phyloP scores from a whole-genome alignment of 2,797 vertebrate genomes.

The Eupleurogrammus muticus region DNA sequence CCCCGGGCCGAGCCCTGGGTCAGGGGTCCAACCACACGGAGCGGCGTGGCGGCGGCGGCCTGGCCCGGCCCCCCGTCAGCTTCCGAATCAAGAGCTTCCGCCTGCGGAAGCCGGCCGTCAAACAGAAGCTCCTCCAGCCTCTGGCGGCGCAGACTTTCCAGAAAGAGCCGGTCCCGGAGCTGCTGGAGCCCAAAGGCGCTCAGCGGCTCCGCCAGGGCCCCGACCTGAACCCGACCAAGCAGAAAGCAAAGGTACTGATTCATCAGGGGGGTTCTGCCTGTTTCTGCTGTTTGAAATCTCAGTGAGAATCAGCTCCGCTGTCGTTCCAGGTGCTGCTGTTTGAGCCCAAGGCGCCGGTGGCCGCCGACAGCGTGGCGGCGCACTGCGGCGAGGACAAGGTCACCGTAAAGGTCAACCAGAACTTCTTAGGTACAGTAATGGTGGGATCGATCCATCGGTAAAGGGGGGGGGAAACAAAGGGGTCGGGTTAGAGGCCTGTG shows the following conservation, averaged over 20 bases:
- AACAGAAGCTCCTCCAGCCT: background rate
- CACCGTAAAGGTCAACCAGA: conserved; percentile 68
- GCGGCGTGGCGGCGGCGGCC: background rate
- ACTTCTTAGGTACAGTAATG: conserved; percentile 74
- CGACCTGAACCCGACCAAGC: conserved; percentile 36
- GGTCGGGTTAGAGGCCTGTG: conserved; percentile 31
- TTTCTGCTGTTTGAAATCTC: too few relatives aligned
- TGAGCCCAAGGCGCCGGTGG: conserved; percentile 33
- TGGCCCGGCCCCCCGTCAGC: background rate
- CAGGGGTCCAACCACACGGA: conserved; percentile 17
- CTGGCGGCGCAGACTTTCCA: background rate
- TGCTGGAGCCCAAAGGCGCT: conserved; percentile 13
- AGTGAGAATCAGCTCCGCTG: background rate
- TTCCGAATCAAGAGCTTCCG: conserved; percentile 49
- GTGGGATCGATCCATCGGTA: too few relatives aligned
- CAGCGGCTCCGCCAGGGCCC: conserved; percentile 8
- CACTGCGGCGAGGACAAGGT: conserved; percentile 63
- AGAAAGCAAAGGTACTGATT: conserved; percentile 45
- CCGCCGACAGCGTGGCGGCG: conserved; percentile 56
- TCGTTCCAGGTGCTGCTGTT: conserved; percentile 41
- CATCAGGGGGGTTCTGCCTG: too few relatives aligned
- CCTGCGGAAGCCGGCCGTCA: conserved; percentile 28
- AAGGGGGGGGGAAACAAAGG: too few relatives aligned
- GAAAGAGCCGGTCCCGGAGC: conserved; percentile 1
- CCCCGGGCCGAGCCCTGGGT: background rate